Evolutionary conservation across 1,140 invertebrate genomes (phyloP), one percentile per base, ranked within the genome.

Genomic region (Saccostrea glomerata): DNA sequence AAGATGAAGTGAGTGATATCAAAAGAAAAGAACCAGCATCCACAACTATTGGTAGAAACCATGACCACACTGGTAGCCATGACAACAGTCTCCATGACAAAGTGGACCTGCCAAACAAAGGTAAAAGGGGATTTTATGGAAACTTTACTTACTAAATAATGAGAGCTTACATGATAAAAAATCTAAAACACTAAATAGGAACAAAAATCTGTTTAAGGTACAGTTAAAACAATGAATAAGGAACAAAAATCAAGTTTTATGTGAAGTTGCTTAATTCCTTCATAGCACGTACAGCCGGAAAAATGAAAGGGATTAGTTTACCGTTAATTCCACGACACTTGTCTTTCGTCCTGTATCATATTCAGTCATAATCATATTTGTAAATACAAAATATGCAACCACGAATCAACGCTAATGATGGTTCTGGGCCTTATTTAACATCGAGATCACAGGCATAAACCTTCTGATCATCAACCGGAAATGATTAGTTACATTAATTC

Each of bases 1-100:
- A 87, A 23, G 82, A 87, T 73, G 86, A 87, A 66, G 82, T 84
- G 36, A 70, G 60, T 63, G 86, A 84, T 55, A 87, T 77, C 25
- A 77, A 77, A 40, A 56, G 84, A 60, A 36, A 84, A 66, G 13
- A 87, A 87, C 55, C 56, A 84, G 25, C 17, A 30, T 60, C 82
- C 60, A 63, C 40, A 84, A 47, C 82, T 56, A 63, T 55, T 25
- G 36, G 60, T 54, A 36, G 60, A 15, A 84, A 84, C 56, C 30
- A 84, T 84, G 63, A 77, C 60, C 40, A 87, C 13, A 12, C 70
- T 54, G 60, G 82, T 83, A 77, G 7, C 73, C 83, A 87, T 85
- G 86, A 66, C 84, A 83, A 77, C 23, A 84, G 25, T 83, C 54
- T 54, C 86, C 82, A 85, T 87, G 82, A 87, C 56, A 82, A 30